These are phyloP conservation scores for Myripristis jacobus DNA, from an alignment of 2,797 vertebrate genomes.

Conservation along the genomic window DNA sequence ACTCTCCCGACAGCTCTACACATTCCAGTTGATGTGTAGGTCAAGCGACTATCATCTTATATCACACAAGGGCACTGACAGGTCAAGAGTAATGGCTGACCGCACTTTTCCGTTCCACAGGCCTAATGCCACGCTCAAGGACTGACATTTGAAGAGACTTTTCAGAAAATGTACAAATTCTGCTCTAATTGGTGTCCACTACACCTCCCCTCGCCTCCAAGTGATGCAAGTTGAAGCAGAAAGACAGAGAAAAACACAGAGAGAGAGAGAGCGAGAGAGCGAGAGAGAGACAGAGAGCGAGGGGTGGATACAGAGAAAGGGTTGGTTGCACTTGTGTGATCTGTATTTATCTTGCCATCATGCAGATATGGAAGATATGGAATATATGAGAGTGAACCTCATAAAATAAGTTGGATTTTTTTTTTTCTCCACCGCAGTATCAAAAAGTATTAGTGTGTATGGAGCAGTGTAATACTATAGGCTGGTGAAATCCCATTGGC, in stretches of 20 bases:
- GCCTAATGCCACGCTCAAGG: constrained; percentile 64
- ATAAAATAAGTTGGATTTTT: no score
- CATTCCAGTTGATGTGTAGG: constrained; percentile 59
- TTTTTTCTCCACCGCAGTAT: no score
- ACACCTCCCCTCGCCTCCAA: constrained; percentile 43
- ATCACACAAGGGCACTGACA: constrained; percentile 68
- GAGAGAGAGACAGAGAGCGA: no score
- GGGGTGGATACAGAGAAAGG: no score
- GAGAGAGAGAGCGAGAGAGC: no score
- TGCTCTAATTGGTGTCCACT: constrained; percentile 70
- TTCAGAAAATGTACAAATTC: constrained; percentile 52
- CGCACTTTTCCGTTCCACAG: constrained; percentile 59
- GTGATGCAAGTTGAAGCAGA: constrained; percentile 27
- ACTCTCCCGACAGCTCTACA: constrained; percentile 27
- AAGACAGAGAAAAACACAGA: constrained; percentile 18
- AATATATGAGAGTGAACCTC: no score
- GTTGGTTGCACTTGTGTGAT: no score
- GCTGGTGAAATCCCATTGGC: constrained; percentile 2
- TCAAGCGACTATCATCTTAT: constrained; percentile 59
- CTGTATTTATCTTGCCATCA: no score
- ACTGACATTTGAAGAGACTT: constrained; percentile 68
- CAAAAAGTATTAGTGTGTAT: not conserved
- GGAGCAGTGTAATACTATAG: not conserved
- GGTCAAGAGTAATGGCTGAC: constrained; percentile 67
- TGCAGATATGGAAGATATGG: no score